Evolutionary conservation across 1,140 invertebrate genomes (phyloP), one percentile per base, ranked within the genome.

Genomic region (Listronotus bonariensis): DNA sequence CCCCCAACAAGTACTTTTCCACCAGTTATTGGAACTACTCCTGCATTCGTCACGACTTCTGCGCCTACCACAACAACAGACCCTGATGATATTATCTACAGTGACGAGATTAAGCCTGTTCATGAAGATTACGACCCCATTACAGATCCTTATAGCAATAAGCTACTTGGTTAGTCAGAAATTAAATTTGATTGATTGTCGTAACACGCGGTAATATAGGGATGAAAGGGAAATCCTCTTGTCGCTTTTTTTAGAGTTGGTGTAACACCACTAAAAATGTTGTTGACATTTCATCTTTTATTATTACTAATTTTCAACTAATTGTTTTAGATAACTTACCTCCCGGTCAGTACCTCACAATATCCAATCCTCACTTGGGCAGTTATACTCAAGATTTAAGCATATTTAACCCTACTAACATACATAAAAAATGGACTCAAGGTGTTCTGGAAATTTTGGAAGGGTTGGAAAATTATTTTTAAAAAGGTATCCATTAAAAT

Each of bases 51-150:
- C 6, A 12, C 57, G 3, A 14, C 48, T 3, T 7, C 56, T 5
- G 36, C 55, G 11, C 34, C 48, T 15, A 48, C 41, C 9, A 52
- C 56, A n/a, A 52, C 58, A 42, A 62, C 60, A 20, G 53, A 69
- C 41, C 63, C 63, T 6, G 68, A 61, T 34, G 67, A 68, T 53
- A 62, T 68, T 6, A 68, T 62, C 26, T 66, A 57, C 48, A 66
- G 17, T 40, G 68, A 69, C 41, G 58, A 69, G 40, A 56, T 63
- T 8, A 69, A 63, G 45, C 68, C 68, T 17, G 68, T 69, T 34
- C 57, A 69, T 20, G 68, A 69, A 62, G 58, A 69, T 18, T 49
- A 65, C 42, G 68, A 69, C 51, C 67, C 56, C 36, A 60, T 69
- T 62, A 65, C 56, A 52, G 68, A 66, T 65, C 59, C 55, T 11